Base-by-base conservation (phyloP, 2,888 invertebrate species). In the Caenorhabditis doughertyi region DNA sequence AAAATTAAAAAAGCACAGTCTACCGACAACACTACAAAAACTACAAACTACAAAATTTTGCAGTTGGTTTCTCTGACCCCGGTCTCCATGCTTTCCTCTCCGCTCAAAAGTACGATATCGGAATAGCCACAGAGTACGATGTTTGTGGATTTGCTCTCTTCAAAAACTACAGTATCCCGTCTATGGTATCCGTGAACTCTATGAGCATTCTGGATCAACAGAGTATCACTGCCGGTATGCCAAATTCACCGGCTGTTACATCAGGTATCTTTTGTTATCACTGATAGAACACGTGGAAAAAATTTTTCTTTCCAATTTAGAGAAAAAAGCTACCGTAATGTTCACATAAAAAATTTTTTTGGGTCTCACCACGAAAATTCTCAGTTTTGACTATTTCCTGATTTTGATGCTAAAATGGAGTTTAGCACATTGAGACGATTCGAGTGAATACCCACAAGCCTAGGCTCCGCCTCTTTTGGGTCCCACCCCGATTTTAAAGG, bases 91-190 rank as follows among this genome's bases (percentile, higher is more conserved):
- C 39, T 13, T 84, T 81, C 55, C 23, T 84, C 7, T n/a, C 21
- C 7, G 9, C 27, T 23, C 29, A 55, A 27, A 83, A 76, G 18
- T 86, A 86, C 32, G 85, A 84, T 47, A 42, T 86, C 3, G 85
- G 74, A 49, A 39, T 86, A 1, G 65, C 71, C 0, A 65, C 81
- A 8, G 84, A 76, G 11, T 86, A 84, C 44, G 85, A 86, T 8
- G 83, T 72, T 42, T 86, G 85, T 56, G 77, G 76, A 3, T 72
- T 73, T 23, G 76, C 77, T 4, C 16, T 84, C 11, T 49, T 80
- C 39, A 42, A 81, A 18, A 67, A 81, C 35, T 74, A 80, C 58
- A 65, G 64, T 23, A 79, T 85, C n/a, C 72, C 80, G 9, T 58
- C 81, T n/a, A 44, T 62, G 0, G 80, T 68, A 7, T 71, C 83